Evolutionary conservation across 2,797 vertebrate genomes (phyloP), one percentile per base, ranked within the genome.

Genomic region (Melopsittacus undulatus): DNA sequence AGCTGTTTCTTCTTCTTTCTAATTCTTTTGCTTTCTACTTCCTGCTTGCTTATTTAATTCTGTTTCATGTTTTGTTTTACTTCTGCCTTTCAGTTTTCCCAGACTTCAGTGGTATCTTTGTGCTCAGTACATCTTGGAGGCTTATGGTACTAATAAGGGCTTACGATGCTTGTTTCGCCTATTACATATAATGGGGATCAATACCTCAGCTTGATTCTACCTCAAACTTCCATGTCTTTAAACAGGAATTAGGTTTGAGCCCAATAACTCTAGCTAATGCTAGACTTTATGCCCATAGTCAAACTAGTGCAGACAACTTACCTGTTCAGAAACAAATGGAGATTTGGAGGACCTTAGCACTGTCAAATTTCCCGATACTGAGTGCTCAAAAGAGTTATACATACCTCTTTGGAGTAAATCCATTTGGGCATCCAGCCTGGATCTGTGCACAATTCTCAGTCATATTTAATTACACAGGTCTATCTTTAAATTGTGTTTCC

Each of bases 211-310:
- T 82, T 94, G 86, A 91, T 92, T 94, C 94, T 17, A 1, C 72
- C 92, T 96, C 92, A 92, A 92, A 78, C 79, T 75, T 87, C 54
- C 24, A 23, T 34, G 77, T 63, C 90, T 96, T 92, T 48, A 62
- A 76, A 73, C 86, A 68, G 66, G 93, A 96, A 93, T 96, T 84
- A 92, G 73, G 57, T 87, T 82, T 95, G 95, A 97, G 83, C 92
- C 38, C 54, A 36, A 0, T 80, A 93, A 87, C 94, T 90, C 78
- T 36, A 26, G 82, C 78, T 97, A 91, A 84, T 83, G 38, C 62
- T 13, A 59, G 59, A 59, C 38, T 78, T 75, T 30, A 32, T 78
- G 69, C 83, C 69, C 85, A 11, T 91, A 92, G 95, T 92, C 57
- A 91, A 68, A 14, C 54, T 70, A 42, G 74, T 95, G 94, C 94